phyloP scores from a whole-genome alignment of 2,797 vertebrate genomes.

The Apodemus agrarius region DNA sequence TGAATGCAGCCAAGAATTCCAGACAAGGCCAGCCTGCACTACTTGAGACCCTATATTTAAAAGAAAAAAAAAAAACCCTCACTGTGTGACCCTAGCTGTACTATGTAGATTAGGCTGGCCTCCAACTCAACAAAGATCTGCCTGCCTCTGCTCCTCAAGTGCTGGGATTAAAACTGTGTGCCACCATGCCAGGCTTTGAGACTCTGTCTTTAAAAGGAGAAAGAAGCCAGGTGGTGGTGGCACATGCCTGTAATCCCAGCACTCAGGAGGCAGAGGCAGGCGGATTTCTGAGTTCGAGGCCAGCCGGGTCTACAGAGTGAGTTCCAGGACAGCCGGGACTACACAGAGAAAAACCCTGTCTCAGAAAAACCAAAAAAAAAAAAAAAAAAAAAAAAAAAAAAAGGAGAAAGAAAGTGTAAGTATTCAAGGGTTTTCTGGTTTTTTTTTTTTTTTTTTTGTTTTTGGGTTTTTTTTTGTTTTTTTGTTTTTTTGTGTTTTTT shows the following conservation, averaged over 20 bases:
- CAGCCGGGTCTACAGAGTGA: too few relatives aligned
- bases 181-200: neutral
- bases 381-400: too few relatives aligned
- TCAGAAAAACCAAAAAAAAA: too few relatives aligned
- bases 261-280: too few relatives aligned
- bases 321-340: too few relatives aligned
- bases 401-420: neutral
- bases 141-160: neutral
- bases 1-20: neutral
- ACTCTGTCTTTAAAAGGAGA: neutral
- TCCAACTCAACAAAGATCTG: neutral
- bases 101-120: neutral
- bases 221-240: too few relatives aligned
- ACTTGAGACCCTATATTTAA: neutral
- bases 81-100: neutral
- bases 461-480: too few relatives aligned
- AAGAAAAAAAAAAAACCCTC: neutral
- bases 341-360: too few relatives aligned
- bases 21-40: neutral
- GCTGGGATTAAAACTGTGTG: neutral
- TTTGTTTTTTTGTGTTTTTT: too few relatives aligned
- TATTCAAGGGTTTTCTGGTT: neutral
- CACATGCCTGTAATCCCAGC: too few relatives aligned
- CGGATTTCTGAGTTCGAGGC: too few relatives aligned
- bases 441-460: too few relatives aligned